These are phyloP conservation scores for Pammene aurita DNA, from an alignment of 2,888 invertebrate species.

Conservation along the genomic window DNA sequence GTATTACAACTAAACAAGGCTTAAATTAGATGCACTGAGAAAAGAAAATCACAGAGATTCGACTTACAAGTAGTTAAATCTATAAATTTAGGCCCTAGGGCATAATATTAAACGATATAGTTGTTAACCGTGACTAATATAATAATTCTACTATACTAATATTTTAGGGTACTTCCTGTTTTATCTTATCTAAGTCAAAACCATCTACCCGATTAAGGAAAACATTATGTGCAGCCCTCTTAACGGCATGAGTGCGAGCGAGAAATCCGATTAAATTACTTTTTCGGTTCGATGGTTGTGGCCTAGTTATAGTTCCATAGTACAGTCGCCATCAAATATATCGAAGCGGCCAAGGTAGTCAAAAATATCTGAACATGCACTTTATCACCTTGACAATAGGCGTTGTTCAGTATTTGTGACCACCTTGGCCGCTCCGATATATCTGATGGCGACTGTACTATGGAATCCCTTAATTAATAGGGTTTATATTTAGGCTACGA, in stretches of 20 bases:
- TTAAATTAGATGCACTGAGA: constrained; percentile 32
- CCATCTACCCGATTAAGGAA: neutral
- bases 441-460: neutral
- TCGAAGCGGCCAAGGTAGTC: no score
- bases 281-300: neutral
- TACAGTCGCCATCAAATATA: no score
- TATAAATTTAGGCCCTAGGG: constrained; percentile 45
- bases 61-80: constrained; percentile 23
- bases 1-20: constrained; percentile 48
- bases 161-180: constrained; percentile 4
- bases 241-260: neutral
- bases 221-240: neutral
- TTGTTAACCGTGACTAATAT: constrained; percentile 25
- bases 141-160: constrained; percentile 13
- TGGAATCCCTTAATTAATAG: neutral
- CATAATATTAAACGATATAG: constrained; percentile 23
- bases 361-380: no score
- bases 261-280: neutral
- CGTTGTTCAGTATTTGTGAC: no score
- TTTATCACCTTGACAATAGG: no score
- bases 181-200: neutral
- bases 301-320: neutral
- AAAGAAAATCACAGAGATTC: constrained; percentile 36
- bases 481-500: neutral
- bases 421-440: no score